These are phyloP conservation scores for Propithecus coquereli DNA, from an alignment of 2,113 vertebrate genomes.

Conservation along the genomic window DNA sequence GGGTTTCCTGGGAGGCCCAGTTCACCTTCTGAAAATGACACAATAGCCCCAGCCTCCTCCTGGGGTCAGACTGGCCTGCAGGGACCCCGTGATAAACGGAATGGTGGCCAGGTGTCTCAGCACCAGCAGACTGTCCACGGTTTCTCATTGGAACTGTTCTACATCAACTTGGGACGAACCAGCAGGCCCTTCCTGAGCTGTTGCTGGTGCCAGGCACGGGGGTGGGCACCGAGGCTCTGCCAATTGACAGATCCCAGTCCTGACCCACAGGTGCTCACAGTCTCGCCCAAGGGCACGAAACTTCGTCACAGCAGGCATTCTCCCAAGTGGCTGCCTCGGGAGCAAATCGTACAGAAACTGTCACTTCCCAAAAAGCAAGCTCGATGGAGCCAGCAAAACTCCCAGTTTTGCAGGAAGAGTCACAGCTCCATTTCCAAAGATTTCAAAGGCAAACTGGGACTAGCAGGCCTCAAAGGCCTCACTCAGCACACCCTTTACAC, in stretches of 20 bases:
- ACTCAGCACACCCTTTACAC: background rate
- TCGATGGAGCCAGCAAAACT: background rate
- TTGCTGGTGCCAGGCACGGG: no score
- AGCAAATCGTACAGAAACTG: accelerated
- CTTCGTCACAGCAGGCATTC: background rate
- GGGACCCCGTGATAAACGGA: no score
- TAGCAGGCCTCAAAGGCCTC: background rate
- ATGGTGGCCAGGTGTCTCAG: background rate
- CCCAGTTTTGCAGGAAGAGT: background rate
- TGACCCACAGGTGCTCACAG: no score
- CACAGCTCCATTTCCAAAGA: background rate
- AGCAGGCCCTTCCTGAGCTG: background rate
- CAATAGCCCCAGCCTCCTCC: background rate
- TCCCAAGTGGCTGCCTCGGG: background rate
- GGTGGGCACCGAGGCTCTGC: no score
- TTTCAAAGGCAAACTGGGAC: background rate
- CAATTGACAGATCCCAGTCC: background rate
- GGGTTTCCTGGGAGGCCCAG: background rate
- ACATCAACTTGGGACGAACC: no score
- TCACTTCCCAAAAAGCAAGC: background rate
- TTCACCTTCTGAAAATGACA: background rate
- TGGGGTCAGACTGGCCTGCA: background rate
- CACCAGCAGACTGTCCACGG: no score
- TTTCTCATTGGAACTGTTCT: background rate
- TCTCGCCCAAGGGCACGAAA: background rate